Conservation (phyloP, 2,113 vertebrate genomes). For the Cyanoderma ruficeps region DNA sequence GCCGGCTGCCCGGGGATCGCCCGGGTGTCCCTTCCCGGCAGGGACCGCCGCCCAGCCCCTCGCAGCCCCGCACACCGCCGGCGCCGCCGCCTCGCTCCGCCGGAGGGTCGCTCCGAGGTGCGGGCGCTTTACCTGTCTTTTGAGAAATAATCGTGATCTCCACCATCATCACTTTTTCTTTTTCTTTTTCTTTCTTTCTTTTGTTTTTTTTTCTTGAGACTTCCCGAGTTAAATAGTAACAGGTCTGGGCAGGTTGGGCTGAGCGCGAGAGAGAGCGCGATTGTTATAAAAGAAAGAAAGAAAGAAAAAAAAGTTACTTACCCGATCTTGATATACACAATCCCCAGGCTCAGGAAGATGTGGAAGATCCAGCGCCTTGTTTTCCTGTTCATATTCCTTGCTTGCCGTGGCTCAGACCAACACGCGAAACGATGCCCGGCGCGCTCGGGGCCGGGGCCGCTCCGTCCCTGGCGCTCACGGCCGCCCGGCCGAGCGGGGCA, state of each 20-base stretch:
- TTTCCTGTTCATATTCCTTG: constrained; percentile 90
- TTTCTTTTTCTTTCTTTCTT: neutral
- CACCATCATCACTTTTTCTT: neutral
- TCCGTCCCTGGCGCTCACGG: constrained; percentile 67
- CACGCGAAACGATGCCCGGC: neutral
- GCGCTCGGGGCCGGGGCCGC: neutral
- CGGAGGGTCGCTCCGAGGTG: neutral
- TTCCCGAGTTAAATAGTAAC: constrained; percentile 48
- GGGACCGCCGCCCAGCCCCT: neutral
- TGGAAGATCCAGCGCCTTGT: constrained; percentile 91
- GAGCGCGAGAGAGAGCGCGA: neutral
- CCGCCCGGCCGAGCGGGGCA: neutral
- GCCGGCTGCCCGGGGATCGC: neutral
- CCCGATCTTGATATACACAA: constrained; percentile 94
- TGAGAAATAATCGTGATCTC: neutral
- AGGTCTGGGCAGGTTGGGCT: constrained; percentile 65
- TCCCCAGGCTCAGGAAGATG: constrained; percentile 90
- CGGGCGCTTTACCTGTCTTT: neutral
- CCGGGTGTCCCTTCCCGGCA: neutral
- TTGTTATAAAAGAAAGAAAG: neutral
- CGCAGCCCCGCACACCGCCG: neutral
- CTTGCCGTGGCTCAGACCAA: constrained; percentile 50
- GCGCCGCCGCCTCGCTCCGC: too few relatives aligned
- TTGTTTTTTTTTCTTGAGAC: neutral
- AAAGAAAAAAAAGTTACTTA: constrained; percentile 70